phyloP scores from a whole-genome alignment of 2,113 vertebrate genomes.

The Bos indicus region DNA sequence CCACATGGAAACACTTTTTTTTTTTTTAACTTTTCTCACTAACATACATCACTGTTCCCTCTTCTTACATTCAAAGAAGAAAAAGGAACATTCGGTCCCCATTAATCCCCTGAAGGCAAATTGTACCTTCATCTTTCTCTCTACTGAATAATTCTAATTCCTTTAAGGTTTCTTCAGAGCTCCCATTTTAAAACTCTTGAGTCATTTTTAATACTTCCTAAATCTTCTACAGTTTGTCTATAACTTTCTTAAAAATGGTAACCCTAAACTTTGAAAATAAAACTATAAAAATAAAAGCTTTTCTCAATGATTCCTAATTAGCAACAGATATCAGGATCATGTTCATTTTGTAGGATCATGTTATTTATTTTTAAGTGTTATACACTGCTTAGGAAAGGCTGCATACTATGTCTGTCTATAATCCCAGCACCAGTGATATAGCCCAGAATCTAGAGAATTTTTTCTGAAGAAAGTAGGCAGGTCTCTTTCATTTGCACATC shows the following conservation, averaged over 20 bases:
- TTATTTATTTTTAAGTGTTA: background rate
- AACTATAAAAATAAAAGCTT: background rate
- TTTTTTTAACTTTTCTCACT: background rate
- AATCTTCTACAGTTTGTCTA: background rate
- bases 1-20: background rate
- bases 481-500: background rate
- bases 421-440: fast-evolving
- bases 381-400: background rate
- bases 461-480: background rate
- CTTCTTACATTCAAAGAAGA: background rate
- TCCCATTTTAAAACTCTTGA: background rate
- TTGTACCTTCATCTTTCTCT: background rate
- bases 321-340: background rate
- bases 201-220: constrained; percentile 21
- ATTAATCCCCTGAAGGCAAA: background rate
- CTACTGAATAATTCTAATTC: background rate
- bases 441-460: background rate
- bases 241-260: background rate
- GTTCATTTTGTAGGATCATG: background rate
- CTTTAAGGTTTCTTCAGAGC: background rate
- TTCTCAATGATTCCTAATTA: background rate
- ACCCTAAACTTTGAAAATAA: background rate
- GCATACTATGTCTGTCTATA: background rate
- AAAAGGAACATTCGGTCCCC: background rate
- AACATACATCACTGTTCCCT: background rate